Evolutionary conservation across 1,140 invertebrate genomes (phyloP).

Genomic region (Zaprionus vittiger): DNA sequence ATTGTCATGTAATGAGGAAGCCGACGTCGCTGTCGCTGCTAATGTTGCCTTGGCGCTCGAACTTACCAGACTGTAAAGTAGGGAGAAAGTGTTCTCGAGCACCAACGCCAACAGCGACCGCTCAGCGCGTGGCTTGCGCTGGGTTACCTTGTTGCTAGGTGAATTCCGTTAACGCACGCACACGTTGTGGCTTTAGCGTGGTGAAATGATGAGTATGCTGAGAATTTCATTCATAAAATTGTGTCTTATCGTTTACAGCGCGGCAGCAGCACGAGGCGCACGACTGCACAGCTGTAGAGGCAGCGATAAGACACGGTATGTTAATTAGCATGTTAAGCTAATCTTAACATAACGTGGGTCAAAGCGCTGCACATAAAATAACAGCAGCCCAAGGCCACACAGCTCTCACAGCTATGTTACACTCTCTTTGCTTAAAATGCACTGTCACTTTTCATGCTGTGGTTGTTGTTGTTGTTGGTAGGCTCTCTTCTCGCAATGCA

Average conservation of each 20-base stretch:
- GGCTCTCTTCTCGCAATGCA: slow-evolving; percentile 21
- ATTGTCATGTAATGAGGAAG: slow-evolving; percentile 69
- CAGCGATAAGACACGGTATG: neutral
- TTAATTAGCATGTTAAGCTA: slow-evolving; percentile 3
- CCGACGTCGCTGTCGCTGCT: slow-evolving; percentile 9
- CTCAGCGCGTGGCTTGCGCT: slow-evolving; percentile 31
- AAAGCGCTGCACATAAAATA: slow-evolving; percentile 5
- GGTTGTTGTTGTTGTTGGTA: neutral
- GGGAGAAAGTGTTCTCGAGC: slow-evolving; percentile 53
- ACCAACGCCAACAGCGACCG: neutral
- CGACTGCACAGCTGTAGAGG: slow-evolving; percentile 1
- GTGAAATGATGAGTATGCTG: slow-evolving; percentile 24
- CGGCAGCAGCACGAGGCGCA: slow-evolving; percentile 16
- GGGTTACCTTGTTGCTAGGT: slow-evolving; percentile 61
- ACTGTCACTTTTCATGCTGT: slow-evolving; percentile 5
- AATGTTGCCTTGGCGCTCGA: slow-evolving; percentile 39
- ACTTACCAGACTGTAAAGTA: slow-evolving; percentile 12
- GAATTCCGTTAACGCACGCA: slow-evolving; percentile 48
- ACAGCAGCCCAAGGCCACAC: neutral
- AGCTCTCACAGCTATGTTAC: neutral
- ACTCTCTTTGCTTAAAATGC: slow-evolving; percentile 4
- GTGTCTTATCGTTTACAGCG: slow-evolving; percentile 1
- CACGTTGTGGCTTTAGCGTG: slow-evolving; percentile 17
- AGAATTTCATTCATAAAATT: slow-evolving; percentile 41
- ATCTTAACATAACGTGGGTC: neutral